These are phyloP conservation scores for Papilio elwesi DNA, from an alignment of 2,888 invertebrate species.

Conservation along the genomic window DNA sequence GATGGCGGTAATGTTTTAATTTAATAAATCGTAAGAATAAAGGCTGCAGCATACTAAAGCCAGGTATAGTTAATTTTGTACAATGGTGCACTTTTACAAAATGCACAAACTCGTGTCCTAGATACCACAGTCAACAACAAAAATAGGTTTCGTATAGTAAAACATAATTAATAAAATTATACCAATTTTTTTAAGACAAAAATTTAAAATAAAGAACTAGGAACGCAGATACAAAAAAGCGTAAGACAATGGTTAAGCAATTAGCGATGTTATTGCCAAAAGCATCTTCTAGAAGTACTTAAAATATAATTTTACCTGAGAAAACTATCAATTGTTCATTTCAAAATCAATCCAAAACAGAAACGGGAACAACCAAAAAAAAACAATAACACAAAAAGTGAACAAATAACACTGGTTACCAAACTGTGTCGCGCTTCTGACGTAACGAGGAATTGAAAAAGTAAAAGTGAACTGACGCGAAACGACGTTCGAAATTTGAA, in stretches of 20 bases:
- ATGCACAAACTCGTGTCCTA: neutral
- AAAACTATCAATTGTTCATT: constrained; percentile 34
- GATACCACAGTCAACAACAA: constrained; percentile 21
- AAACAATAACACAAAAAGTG: constrained; percentile 16
- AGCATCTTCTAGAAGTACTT: neutral
- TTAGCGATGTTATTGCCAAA: neutral
- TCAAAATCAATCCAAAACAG: constrained; percentile 30
- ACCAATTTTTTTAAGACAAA: too few relatives aligned
- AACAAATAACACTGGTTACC: constrained; percentile 33
- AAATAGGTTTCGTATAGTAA: neutral
- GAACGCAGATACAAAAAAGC: too few relatives aligned
- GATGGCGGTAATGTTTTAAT: too few relatives aligned
- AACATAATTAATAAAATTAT: too few relatives aligned
- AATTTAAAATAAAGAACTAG: too few relatives aligned
- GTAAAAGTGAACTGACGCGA: constrained; percentile 52
- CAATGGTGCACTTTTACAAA: neutral
- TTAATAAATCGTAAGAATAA: neutral
- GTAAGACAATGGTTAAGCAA: neutral
- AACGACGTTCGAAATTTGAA: constrained; percentile 49
- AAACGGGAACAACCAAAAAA: constrained; percentile 8
- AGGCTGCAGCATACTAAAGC: neutral
- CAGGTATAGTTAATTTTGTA: neutral
- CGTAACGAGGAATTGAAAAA: constrained; percentile 49
- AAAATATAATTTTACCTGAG: constrained; percentile 9
- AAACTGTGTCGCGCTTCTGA: constrained; percentile 45